Conservation (phyloP, 1,140 invertebrate species). For the Lasioglossum baleicum region DNA sequence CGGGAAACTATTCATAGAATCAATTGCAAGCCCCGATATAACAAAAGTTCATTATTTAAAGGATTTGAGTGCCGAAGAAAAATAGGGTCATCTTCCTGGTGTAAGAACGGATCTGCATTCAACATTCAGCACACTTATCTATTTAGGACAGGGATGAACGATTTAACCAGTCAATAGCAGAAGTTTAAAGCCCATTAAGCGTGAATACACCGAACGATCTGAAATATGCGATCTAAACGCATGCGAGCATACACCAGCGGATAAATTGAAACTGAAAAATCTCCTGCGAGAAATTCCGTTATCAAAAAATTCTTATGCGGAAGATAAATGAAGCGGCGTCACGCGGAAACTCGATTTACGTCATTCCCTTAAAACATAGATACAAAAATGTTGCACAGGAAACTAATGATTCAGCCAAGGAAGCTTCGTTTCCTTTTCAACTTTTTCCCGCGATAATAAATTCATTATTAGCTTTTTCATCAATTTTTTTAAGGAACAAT, state of each 20-base stretch:
- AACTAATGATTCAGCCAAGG: too few species aligned
- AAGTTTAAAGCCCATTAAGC: background rate
- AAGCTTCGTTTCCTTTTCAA: too few species aligned
- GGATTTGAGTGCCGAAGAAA: background rate
- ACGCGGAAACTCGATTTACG: too few species aligned
- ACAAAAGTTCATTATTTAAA: constrained; percentile 1
- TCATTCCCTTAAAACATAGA: too few species aligned
- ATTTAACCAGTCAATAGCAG: background rate
- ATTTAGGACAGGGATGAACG: background rate
- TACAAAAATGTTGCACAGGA: too few species aligned
- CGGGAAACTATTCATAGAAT: background rate
- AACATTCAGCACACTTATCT: background rate
- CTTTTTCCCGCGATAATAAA: too few species aligned
- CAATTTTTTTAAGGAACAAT: too few species aligned
- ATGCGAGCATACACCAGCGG: background rate
- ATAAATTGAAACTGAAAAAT: background rate
- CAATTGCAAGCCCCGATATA: background rate
- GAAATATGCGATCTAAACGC: background rate
- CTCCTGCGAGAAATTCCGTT: background rate
- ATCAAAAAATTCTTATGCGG: too few species aligned
- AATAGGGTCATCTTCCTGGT: background rate
- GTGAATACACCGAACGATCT: background rate
- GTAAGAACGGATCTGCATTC: constrained; percentile 16
- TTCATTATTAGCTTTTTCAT: too few species aligned
- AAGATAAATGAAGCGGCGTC: too few species aligned